A percentile compares a stretch with the other conserved stretches of the same genome.
Conservation (phyloP, 2,797 vertebrate genomes). For the Acrossocheilus wenchowensis region DNA sequence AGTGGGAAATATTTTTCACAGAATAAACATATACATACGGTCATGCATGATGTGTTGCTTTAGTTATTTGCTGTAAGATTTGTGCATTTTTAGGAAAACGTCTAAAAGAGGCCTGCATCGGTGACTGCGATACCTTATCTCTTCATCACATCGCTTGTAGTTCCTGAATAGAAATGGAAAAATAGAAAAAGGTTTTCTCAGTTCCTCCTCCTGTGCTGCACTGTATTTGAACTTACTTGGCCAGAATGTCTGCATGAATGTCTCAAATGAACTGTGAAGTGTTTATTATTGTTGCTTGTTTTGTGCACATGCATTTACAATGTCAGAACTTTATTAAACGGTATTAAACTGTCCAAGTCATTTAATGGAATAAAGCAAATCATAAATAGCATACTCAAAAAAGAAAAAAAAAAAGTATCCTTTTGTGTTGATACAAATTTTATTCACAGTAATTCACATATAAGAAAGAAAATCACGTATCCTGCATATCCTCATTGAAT, state of each 20-base stretch:
- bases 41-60: neutral
- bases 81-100: neutral
- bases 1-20: neutral
- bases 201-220: slow-evolving; percentile 29
- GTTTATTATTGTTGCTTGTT: neutral
- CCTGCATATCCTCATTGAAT: neutral
- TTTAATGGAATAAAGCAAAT: neutral
- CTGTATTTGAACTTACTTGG: neutral
- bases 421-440: neutral
- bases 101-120: neutral
- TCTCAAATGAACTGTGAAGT: neutral
- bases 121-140: neutral
- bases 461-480: neutral
- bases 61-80: neutral
- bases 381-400: neutral
- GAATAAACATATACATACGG: slow-evolving; percentile 16
- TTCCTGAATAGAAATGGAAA: neutral
- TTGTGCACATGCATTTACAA: neutral
- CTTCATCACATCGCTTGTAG: neutral
- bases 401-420: neutral
- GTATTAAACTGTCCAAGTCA: neutral
- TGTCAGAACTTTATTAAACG: neutral
- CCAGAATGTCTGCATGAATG: neutral
- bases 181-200: slow-evolving; percentile 35
- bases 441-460: neutral